Conservation (phyloP, 2,113 vertebrate genomes). For the Protobothrops flavoviridis region DNA sequence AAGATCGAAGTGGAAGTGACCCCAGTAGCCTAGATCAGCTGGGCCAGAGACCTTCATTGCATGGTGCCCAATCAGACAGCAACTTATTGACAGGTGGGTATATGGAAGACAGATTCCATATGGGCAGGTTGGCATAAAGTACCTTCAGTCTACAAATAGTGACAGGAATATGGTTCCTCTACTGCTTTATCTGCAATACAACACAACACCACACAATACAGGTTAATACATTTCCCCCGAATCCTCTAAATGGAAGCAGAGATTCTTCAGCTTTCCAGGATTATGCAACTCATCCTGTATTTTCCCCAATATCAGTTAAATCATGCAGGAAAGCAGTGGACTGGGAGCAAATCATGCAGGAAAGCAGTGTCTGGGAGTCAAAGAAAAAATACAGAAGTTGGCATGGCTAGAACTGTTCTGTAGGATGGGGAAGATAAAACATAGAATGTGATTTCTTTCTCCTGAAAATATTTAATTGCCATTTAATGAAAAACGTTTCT, state of each 20-base stretch:
- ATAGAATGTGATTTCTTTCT: background rate
- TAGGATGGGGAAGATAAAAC: background rate
- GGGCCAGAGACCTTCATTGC: conserved; percentile 71
- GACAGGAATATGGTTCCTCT: background rate
- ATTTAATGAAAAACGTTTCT: background rate
- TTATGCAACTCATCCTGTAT: background rate
- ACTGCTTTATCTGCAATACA: background rate
- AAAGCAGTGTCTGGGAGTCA: background rate
- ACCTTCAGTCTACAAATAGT: background rate
- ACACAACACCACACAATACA: background rate
- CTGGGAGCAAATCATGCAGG: background rate
- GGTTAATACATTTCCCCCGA: background rate
- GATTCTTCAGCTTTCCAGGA: background rate
- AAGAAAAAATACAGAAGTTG: background rate
- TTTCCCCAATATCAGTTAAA: background rate
- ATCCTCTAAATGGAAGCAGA: background rate
- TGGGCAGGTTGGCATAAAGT: background rate
- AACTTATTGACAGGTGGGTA: conserved; percentile 71
- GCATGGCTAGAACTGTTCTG: background rate
- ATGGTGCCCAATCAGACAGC: conserved; percentile 78
- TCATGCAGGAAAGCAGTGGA: background rate
- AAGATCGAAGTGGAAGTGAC: conserved; percentile 81
- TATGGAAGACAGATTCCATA: background rate
- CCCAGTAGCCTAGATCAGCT: conserved; percentile 78
- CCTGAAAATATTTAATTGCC: background rate